Percentiles rank a stretch among this genome's conserved stretches.
phyloP scores from a whole-genome alignment of 2,888 invertebrate species.

The Drosophila multiciliata region DNA sequence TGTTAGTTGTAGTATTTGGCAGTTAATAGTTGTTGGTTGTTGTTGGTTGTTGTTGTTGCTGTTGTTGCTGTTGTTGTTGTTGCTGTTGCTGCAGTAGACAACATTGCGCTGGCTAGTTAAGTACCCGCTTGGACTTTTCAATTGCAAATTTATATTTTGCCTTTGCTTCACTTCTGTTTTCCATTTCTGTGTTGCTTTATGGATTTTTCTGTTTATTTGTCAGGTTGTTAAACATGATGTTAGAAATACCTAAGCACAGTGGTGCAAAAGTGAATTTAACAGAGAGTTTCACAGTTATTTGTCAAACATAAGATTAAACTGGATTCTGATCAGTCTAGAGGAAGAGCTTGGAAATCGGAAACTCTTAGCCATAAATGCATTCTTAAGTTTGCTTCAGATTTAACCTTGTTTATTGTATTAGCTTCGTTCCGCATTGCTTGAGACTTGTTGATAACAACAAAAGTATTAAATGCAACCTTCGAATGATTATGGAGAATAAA shows the following conservation, averaged over 20 bases:
- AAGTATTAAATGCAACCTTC: constrained; percentile 21
- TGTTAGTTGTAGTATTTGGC: constrained; percentile 61
- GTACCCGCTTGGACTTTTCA: constrained; percentile 61
- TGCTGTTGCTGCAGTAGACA: constrained; percentile 39
- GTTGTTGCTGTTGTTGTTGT: constrained; percentile 23
- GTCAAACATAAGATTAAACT: neutral
- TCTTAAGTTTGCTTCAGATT: neutral
- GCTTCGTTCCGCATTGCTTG: constrained; percentile 21
- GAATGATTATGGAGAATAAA: constrained; percentile 13
- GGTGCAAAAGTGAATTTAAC: constrained; percentile 16
- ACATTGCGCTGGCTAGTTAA: constrained; percentile 64
- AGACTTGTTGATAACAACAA: neutral
- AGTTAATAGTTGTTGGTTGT: constrained; percentile 54
- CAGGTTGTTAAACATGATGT: constrained; percentile 42
- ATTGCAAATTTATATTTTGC: constrained; percentile 62
- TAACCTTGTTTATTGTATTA: neutral
- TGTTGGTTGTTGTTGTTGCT: constrained; percentile 31
- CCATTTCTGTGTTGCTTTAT: constrained; percentile 32
- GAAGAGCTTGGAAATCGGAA: neutral
- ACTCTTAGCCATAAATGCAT: neutral
- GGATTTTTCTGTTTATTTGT: constrained; percentile 32
- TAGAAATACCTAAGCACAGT: constrained; percentile 60
- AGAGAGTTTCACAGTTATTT: neutral
- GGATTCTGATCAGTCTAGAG: neutral
- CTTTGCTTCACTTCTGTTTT: constrained; percentile 57